Evolutionary conservation across 2,888 invertebrate species (phyloP).

Genomic region (Chymomyza procnemis): DNA sequence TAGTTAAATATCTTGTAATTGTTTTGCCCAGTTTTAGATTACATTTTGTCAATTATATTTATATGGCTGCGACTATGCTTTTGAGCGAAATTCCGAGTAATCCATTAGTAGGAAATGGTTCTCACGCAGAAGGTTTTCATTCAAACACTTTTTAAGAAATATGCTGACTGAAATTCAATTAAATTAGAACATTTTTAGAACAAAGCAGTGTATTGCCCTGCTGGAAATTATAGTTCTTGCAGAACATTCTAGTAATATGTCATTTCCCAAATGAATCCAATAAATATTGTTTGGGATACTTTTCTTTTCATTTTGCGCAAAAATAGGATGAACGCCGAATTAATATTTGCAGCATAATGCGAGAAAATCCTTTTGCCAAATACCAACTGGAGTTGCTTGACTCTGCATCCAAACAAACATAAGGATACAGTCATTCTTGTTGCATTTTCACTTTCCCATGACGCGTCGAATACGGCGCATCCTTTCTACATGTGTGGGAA

Average conservation of each 20-base stretch:
- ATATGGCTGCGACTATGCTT: conserved; percentile 46
- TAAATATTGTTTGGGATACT: too few species aligned
- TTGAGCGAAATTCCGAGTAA: conserved; percentile 45
- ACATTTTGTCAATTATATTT: conserved; percentile 41
- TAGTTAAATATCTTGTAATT: not conserved
- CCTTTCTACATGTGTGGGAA: conserved; percentile 49
- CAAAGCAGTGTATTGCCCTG: too few species aligned
- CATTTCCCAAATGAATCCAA: too few species aligned
- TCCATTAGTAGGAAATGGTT: conserved; percentile 20
- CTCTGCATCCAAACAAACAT: not conserved
- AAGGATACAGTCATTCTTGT: conserved; percentile 6
- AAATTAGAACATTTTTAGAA: too few species aligned
- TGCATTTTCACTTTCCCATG: conserved; percentile 62
- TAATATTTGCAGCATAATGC: conserved; percentile 51
- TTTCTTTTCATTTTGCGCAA: not conserved
- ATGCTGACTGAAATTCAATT: too few species aligned
- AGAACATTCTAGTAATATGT: too few species aligned
- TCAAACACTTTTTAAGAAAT: too few species aligned
- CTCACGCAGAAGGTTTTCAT: conserved; percentile 37
- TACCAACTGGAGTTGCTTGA: conserved; percentile 1
- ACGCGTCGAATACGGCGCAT: conserved; percentile 40
- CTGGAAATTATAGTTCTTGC: too few species aligned
- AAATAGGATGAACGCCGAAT: not conserved
- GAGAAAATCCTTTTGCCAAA: conserved; percentile 18
- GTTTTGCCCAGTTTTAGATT: conserved; percentile 43